Conservation (phyloP, 2,888 invertebrate species). For the Sialis fuliginosa region DNA sequence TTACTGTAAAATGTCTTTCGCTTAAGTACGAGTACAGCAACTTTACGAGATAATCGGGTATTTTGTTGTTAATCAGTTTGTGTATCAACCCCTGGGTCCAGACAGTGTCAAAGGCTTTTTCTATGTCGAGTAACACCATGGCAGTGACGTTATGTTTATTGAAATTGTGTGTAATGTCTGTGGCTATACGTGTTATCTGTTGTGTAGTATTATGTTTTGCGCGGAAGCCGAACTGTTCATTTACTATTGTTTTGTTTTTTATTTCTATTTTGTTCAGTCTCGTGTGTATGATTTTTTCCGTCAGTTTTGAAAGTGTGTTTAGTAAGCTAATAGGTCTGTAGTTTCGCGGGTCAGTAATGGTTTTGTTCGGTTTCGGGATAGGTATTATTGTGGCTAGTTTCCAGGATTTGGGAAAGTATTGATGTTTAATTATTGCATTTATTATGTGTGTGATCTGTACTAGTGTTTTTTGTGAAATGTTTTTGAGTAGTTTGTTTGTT, state of each 20-base stretch:
- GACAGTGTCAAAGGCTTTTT: constrained; percentile 19
- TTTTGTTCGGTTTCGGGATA: constrained; percentile 11
- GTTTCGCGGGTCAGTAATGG: constrained; percentile 6
- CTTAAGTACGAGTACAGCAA: background rate
- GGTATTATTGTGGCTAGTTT: constrained; percentile 11
- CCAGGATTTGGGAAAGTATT: constrained; percentile 10
- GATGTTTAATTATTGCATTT: constrained; percentile 8
- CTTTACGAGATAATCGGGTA: background rate
- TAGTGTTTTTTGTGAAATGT: constrained; percentile 1
- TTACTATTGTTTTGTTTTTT: constrained; percentile 8
- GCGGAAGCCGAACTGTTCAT: constrained; percentile 16
- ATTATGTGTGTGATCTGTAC: constrained; percentile 10
- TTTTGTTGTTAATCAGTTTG: background rate
- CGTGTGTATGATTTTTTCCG: constrained; percentile 11
- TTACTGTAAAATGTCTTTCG: background rate
- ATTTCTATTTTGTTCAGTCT: constrained; percentile 9
- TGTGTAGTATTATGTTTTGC: constrained; percentile 14
- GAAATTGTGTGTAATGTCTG: constrained; percentile 12
- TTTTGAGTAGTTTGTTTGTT: background rate
- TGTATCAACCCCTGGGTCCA: constrained; percentile 9
- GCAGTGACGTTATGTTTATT: constrained; percentile 14
- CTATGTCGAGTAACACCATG: constrained; percentile 16
- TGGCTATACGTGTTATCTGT: constrained; percentile 15
- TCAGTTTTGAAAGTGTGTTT: constrained; percentile 9
- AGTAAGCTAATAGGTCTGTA: constrained; percentile 12